Conservation (phyloP, 2,888 invertebrate genomes). For the Tetramorium bicarinatum region DNA sequence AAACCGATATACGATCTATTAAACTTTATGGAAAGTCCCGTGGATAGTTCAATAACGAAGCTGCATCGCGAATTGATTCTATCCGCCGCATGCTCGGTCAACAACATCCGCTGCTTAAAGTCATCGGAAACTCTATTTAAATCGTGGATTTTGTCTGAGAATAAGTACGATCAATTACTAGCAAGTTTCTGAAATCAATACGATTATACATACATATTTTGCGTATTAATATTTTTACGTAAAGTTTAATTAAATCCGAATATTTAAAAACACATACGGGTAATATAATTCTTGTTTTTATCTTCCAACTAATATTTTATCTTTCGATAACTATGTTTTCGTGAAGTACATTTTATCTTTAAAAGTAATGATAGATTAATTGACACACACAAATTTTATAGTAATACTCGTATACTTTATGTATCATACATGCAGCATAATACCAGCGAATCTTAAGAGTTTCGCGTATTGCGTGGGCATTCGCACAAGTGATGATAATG, state of each 20-base stretch:
- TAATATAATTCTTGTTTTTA: not conserved
- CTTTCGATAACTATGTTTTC: not conserved
- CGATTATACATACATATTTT: not conserved
- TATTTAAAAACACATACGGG: not conserved
- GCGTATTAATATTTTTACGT: not conserved
- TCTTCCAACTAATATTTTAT: not conserved
- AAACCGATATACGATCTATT: conserved; percentile 69
- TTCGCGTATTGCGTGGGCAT: conserved; percentile 93
- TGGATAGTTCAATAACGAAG: conserved; percentile 69
- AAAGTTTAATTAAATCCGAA: not conserved
- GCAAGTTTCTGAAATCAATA: not conserved
- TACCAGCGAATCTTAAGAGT: conserved; percentile 88
- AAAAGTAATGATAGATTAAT: not conserved
- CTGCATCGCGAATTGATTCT: conserved; percentile 76
- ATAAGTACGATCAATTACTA: conserved; percentile 60
- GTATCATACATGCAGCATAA: conserved; percentile 33
- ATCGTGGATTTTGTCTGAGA: conserved; percentile 73
- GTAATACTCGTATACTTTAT: conserved; percentile 3
- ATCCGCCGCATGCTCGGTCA: conserved; percentile 74
- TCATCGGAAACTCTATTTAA: conserved; percentile 72
- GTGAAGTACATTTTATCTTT: not conserved
- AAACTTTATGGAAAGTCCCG: conserved; percentile 67
- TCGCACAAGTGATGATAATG: conserved; percentile 88
- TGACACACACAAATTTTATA: not conserved
- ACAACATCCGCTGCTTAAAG: conserved; percentile 72